Evolutionary conservation across 2,113 vertebrate genomes (phyloP).

Genomic region (Vireo altiloquus): DNA sequence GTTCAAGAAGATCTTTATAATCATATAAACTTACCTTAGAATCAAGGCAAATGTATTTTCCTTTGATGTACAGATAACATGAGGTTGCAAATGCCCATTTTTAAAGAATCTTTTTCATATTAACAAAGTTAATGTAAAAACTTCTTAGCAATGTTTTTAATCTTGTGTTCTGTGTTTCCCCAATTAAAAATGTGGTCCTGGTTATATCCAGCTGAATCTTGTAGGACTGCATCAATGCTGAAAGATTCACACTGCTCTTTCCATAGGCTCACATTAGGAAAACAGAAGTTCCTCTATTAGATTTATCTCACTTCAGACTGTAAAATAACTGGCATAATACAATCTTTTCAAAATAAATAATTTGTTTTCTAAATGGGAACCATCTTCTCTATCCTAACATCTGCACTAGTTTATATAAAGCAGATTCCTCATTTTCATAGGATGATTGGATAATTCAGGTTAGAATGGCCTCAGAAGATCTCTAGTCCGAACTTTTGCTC

Average conservation of each 20-base stretch:
- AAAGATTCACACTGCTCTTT: background rate
- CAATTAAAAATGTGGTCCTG: conserved; percentile 8
- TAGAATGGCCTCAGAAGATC: background rate
- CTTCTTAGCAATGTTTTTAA: background rate
- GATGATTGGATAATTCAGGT: background rate
- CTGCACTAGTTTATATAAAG: background rate
- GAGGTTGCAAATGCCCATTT: background rate
- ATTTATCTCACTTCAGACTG: background rate
- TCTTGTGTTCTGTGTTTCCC: background rate
- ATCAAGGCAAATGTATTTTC: background rate
- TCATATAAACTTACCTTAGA: background rate
- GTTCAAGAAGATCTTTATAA: background rate
- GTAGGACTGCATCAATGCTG: background rate
- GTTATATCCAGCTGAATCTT: background rate
- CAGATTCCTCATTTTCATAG: background rate
- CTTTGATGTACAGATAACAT: background rate
- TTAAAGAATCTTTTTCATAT: background rate
- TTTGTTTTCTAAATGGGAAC: background rate
- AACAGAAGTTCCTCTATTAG: background rate
- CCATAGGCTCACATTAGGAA: background rate
- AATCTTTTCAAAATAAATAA: background rate
- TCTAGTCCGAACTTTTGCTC: background rate
- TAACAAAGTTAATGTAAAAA: background rate
- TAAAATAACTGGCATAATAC: background rate
- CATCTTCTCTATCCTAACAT: background rate